Base-by-base conservation (phyloP, 1,140 invertebrate genomes). In the Achroia grisella region DNA sequence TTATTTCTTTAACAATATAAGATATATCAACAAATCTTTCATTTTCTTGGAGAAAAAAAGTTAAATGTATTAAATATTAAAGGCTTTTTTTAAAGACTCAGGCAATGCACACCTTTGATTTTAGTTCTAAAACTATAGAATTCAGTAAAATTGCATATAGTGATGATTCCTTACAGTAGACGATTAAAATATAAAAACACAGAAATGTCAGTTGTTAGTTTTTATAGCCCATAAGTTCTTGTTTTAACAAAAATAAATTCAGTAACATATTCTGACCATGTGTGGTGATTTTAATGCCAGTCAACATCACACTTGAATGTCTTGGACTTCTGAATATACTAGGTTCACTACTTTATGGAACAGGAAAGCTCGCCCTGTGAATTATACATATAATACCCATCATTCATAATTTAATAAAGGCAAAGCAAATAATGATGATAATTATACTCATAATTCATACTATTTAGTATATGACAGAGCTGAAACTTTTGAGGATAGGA, bases 211-310 rank as follows among this genome's bases (percentile, higher is more conserved):
- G n/a, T n/a, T n/a, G n/a, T n/a, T n/a, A n/a, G n/a, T n/a, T n/a
- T n/a, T n/a, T n/a, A n/a, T n/a, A n/a, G n/a, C 94, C 96, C 96
- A 98, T n/a, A 96, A 96, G 4, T 98, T 88, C 79, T 97, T 98
- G 4, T 93, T 91, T 54, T 94, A 92, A 84, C 97, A n/a, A n/a
- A n/a, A n/a, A n/a, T n/a, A n/a, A 99, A 69, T 96, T 97, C 87
- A 47, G 95, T 97, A 0, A 99, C 97, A 87, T 99, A n/a, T 98
- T 37, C 97, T 89, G 8, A 95, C 98, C 95, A 99, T 98, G 77
- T 99, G 98, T 27, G 97, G 90, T n/a, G n/a, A n/a, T n/a, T n/a
- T n/a, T n/a, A n/a, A n/a, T n/a, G 8, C 98, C 95, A 0, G 96
- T 98, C 33, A 97, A 79, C 96, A 98, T 97, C 0, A 97, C 94